Percentiles rank a stretch among this genome's conserved stretches.
Evolutionary conservation across 2,797 vertebrate genomes (phyloP).

Genomic region (Chloroceryle amazona): DNA sequence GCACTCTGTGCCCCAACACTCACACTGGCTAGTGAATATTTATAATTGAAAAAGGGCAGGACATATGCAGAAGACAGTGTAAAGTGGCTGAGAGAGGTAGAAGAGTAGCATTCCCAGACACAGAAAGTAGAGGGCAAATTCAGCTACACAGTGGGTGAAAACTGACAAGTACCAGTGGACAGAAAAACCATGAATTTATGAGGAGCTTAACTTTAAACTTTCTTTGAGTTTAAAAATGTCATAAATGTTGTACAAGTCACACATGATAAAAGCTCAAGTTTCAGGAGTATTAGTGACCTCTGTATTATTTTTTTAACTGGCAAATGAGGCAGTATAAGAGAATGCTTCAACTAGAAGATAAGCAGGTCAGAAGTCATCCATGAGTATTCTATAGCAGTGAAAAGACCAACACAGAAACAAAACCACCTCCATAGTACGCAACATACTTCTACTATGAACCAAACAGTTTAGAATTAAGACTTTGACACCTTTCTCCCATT

Average conservation of each 20-base stretch:
- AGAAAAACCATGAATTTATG: background rate
- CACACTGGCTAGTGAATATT: background rate
- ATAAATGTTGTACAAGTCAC: background rate
- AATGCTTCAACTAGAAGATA: background rate
- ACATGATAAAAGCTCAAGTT: background rate
- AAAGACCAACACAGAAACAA: background rate
- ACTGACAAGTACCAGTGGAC: background rate
- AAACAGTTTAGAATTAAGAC: background rate
- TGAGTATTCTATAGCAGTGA: background rate
- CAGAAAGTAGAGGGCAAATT: background rate
- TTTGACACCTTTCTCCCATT: background rate
- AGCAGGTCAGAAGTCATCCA: fast-evolving
- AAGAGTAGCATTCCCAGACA: background rate
- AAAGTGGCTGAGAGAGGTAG: background rate
- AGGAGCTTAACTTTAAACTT: background rate
- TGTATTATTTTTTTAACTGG: background rate
- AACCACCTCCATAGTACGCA: background rate
- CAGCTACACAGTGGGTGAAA: background rate
- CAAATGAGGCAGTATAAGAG: background rate
- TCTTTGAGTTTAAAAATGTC: background rate
- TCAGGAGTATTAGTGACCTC: background rate
- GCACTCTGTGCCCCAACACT: background rate
- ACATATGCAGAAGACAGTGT: background rate
- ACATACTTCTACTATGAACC: background rate
- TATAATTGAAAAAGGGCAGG: background rate